Evolutionary conservation across 2,888 invertebrate genomes (phyloP), one percentile per base, ranked within the genome.

Genomic region (Sarcophaga carnaria): DNA sequence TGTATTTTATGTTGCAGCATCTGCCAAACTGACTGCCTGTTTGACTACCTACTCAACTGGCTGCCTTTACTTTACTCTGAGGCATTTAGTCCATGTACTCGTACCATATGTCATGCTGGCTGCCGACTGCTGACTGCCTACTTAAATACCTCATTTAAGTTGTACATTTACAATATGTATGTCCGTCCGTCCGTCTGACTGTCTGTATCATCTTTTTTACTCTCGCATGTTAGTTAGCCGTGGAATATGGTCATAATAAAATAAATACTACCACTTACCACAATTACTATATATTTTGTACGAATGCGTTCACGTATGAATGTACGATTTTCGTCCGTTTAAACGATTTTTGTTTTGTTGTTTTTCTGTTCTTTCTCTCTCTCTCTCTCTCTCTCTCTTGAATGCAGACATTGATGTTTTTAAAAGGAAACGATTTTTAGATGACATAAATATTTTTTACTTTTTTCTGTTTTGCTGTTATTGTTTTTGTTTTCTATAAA

Each of bases 361-460:
- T 22, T 22, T 22, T 22, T 22, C 22, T 22, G 22, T 22, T 22
- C 22, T 22, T 22, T 22, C 22, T 22, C 22, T 54, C 27, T 59
- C 11, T 75, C 62, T 59, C 11, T 75, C 62, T 37, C 37, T 37
- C 37, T 37, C 8, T 37, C 37, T 20, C 20, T 67, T 71, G 62
- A 82, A 86, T 75, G 45, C 62, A 63, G n/a, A 82, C 70, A 80
- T 70, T 85, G 64, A 27, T 69, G 20, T 86, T 80, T 80, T 77
- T 37, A 66, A 87, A 87, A 82, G 83, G 74, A 83, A 85, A 83
- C 25, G 25, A 82, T 87, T 85, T 54, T 85, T 81, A 63, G 83
- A 90, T 92, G 91, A 91, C 91, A 91, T 91, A 92, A 91, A 91
- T 92, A 90, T 89, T 90, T 91, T 85, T 83, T 12, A 4, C 14